These are phyloP conservation scores for Scelioninae gen. 1 DNA, from an alignment of 2,888 invertebrate genomes.

Conservation along the genomic window DNA sequence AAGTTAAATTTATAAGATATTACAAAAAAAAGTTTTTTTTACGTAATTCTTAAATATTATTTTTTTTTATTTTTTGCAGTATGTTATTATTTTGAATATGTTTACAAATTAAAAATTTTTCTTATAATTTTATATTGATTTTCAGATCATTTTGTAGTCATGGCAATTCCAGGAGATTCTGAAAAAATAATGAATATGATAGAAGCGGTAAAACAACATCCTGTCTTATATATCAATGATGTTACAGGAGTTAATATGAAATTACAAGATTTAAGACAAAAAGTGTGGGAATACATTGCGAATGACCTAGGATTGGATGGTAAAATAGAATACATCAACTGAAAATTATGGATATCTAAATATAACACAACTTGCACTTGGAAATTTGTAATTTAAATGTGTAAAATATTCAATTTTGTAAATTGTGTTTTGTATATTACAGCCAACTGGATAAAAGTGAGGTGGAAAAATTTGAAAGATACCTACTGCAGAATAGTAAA, in stretches of 20 bases:
- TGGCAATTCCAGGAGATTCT: constrained; percentile 80
- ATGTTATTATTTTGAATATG: no score
- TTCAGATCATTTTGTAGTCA: constrained; percentile 47
- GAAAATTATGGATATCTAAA: no score
- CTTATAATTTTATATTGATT: background rate
- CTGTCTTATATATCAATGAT: constrained; percentile 81
- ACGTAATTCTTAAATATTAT: no score
- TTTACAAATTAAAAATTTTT: no score
- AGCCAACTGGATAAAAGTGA: constrained; percentile 81
- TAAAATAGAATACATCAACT: constrained; percentile 59
- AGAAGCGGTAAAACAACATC: constrained; percentile 82
- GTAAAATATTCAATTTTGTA: no score
- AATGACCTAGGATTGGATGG: constrained; percentile 81
- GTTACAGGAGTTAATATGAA: constrained; percentile 80
- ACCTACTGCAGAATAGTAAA: constrained; percentile 82
- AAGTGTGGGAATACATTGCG: constrained; percentile 82
- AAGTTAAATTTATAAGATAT: no score
- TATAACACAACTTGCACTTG: background rate
- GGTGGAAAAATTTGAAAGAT: constrained; percentile 82
- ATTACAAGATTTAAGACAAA: constrained; percentile 81
- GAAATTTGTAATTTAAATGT: background rate
- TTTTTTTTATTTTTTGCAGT: no score
- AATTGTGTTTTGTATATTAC: constrained; percentile 25
- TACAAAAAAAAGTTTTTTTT: background rate
- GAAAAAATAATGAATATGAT: constrained; percentile 82